These are phyloP conservation scores for Coleophora flavipennella DNA, from an alignment of 2,888 invertebrate genomes.

Conservation along the genomic window DNA sequence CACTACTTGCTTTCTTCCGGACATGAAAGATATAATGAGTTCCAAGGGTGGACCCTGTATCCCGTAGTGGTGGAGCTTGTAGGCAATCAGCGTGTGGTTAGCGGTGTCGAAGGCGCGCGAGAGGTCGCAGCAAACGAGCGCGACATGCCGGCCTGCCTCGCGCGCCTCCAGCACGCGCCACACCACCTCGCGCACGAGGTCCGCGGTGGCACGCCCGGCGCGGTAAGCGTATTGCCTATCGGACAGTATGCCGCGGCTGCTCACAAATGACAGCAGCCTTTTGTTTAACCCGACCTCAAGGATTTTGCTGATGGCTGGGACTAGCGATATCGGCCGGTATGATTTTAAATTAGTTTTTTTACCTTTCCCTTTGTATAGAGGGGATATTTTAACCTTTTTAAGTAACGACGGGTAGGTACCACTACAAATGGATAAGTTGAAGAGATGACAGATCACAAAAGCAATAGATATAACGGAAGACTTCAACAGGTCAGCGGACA, in stretches of 20 bases:
- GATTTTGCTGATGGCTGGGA: neutral
- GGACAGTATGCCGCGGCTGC: neutral
- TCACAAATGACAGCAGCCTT: neutral
- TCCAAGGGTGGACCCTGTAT: too few species aligned
- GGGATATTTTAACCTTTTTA: neutral
- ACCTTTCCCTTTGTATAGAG: slow-evolving; percentile 1
- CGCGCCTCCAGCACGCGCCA: slow-evolving; percentile 3
- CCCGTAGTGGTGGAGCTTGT: too few species aligned
- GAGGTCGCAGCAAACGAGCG: slow-evolving; percentile 1
- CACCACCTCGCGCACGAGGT: slow-evolving; percentile 4
- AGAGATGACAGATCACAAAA: neutral
- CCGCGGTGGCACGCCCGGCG: neutral
- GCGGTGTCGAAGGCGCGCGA: too few species aligned
- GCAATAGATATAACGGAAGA: neutral
- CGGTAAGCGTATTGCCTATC: slow-evolving; percentile 3
- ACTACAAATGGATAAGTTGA: neutral
- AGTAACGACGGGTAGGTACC: neutral
- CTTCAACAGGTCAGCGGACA: neutral
- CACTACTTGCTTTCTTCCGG: too few species aligned
- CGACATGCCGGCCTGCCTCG: slow-evolving; percentile 1
- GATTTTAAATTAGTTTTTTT: neutral
- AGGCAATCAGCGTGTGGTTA: neutral
- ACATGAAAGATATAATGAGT: too few species aligned
- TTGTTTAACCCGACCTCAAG: neutral
- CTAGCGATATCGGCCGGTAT: slow-evolving; percentile 1